A percentile compares a stretch with the other conserved stretches of the same genome.
phyloP scores from a whole-genome alignment of 2,797 vertebrate genomes.

The Picus viridis region DNA sequence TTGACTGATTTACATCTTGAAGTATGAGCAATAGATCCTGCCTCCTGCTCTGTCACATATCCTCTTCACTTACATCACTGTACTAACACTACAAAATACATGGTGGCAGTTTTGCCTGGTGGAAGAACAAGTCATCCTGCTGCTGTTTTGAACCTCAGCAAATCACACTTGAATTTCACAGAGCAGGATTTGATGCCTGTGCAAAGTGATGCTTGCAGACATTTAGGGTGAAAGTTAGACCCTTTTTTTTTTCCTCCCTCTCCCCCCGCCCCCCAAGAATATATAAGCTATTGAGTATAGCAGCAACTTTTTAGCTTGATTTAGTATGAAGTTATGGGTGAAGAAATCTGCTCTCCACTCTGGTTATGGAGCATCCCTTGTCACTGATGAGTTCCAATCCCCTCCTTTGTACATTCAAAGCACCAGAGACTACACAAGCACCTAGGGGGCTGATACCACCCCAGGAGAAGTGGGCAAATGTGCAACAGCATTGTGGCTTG shows the following conservation, averaged over 20 bases:
- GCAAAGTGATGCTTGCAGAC: neutral
- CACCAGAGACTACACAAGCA: neutral
- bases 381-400: too few species aligned
- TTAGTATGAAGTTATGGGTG: neutral
- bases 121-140: neutral
- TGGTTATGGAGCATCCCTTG: neutral
- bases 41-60: neutral
- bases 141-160: neutral
- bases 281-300: neutral
- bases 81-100: neutral
- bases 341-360: neutral
- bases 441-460: accelerated
- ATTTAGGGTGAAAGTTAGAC: neutral
- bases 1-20: constrained; percentile 4
- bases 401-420: neutral
- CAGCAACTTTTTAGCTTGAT: neutral
- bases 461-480: neutral
- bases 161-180: neutral
- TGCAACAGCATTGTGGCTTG: accelerated
- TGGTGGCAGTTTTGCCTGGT: neutral
- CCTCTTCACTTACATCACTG: neutral
- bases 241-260: too few species aligned
- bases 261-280: neutral
- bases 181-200: neutral
- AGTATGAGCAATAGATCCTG: constrained; percentile 1